These are phyloP conservation scores for Stegostoma tigrinum DNA, from an alignment of 2,113 vertebrate genomes.

Conservation along the genomic window DNA sequence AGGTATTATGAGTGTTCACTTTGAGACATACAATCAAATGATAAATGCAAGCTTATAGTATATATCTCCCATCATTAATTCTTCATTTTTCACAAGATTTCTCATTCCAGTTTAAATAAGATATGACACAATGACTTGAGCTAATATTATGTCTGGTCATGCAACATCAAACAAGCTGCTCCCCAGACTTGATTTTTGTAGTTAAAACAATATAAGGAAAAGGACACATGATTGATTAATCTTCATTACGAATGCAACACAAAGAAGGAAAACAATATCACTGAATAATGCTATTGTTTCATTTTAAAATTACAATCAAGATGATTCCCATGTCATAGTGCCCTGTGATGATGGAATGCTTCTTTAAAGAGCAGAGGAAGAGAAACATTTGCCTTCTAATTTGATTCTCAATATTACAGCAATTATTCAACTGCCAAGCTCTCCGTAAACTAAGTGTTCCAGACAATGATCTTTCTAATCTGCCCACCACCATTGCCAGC, in stretches of 20 bases:
- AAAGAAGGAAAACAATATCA: not conserved
- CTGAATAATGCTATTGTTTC: not conserved
- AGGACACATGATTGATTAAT: not conserved
- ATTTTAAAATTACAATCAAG: not conserved
- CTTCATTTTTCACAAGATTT: not conserved
- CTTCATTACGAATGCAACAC: not conserved
- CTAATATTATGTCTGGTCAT: not conserved
- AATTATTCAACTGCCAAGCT: conserved; percentile 98
- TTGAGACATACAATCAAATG: not conserved
- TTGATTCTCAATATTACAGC: conserved; percentile 62
- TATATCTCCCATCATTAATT: not conserved
- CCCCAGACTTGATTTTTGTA: not conserved
- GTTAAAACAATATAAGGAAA: not conserved
- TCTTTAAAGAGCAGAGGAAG: not conserved
- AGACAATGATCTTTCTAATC: conserved; percentile 92
- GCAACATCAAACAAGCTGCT: not conserved
- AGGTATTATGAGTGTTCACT: not conserved
- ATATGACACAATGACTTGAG: not conserved
- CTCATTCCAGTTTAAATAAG: not conserved
- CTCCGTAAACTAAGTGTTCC: conserved; percentile 93
- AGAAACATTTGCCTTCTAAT: not conserved
- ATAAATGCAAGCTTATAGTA: not conserved
- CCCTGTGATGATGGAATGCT: not conserved
- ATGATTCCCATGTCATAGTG: not conserved
- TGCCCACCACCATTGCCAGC: conserved; percentile 90